These are phyloP conservation scores for Gymnothorax javanicus DNA, from an alignment of 2,797 vertebrate genomes.

Conservation along the genomic window DNA sequence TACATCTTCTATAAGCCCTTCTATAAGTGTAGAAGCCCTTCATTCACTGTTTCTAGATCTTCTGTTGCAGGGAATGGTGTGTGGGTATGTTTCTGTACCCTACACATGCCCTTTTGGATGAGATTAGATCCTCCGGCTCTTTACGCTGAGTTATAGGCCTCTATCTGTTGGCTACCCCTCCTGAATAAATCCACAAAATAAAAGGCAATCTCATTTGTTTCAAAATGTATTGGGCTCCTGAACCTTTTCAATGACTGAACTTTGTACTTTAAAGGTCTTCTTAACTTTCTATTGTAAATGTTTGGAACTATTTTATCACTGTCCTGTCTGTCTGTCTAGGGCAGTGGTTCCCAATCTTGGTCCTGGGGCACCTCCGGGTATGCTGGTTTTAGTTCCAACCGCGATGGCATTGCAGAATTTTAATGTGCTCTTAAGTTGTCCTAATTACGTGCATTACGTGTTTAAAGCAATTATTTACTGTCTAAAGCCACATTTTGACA, in stretches of 20 bases:
- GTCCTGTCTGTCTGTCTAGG: not conserved
- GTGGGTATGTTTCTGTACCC: not conserved
- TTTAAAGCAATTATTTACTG: too few species aligned
- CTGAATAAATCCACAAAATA: not conserved
- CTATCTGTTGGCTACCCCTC: not conserved
- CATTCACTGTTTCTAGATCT: too few species aligned
- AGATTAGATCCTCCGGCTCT: not conserved
- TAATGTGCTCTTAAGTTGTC: too few species aligned
- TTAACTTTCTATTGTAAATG: not conserved
- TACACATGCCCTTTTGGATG: not conserved
- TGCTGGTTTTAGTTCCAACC: too few species aligned
- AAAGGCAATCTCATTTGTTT: not conserved
- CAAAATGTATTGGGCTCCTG: not conserved
- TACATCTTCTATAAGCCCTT: too few species aligned
- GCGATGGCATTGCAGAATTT: too few species aligned
- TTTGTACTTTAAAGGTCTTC: not conserved
- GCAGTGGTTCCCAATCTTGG: too few species aligned
- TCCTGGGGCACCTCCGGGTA: too few species aligned
- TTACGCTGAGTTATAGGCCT: not conserved
- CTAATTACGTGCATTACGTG: too few species aligned
- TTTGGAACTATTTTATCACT: not conserved
- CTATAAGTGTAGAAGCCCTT: too few species aligned
- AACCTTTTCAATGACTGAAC: not conserved
- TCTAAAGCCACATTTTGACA: too few species aligned
- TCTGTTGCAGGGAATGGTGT: too few species aligned